Evolutionary conservation across 1,140 invertebrate species (phyloP), one percentile per base, ranked within the genome.

Genomic region (Monochamus saltuarius): DNA sequence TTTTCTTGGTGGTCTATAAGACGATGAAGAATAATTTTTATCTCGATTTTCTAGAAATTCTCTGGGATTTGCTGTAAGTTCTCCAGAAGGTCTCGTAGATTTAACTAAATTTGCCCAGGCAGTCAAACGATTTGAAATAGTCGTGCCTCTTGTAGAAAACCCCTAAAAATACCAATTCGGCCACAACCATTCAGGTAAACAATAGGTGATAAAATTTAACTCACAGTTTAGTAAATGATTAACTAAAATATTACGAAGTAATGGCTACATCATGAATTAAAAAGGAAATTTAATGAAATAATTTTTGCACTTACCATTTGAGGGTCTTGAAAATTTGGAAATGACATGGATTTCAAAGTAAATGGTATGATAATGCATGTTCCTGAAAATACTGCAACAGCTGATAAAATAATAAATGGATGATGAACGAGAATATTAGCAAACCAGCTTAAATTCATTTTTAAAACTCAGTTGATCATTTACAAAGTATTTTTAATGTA

Each of bases 71-170:
- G 85, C 83, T 36, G 86, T 85, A 4, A 94, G 81, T 7, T 80
- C 78, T 40, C 86, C 87, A 43, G 84, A 86, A 43, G 84, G 81
- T 69, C 82, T 82, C 7, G 87, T 87, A 67, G 89, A 86, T 69
- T 91, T 86, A 45, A 89, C 79, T 39, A 95, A 83, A 80, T 94
- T 94, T 70, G 88, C 81, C 89, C 91, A 95, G 17, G 92, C 84
- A 52, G 87, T 88, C 54, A 91, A 76, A 49, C 91, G 82, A 71
- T 90, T 82, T 13, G 90, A 84, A 70, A 95, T 81, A 43, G 81
- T 77, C 9, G 93, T 95, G 13, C 92, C 92, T 66, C 93, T 82
- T n/a, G 92, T 89, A 78, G 95, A 91, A 79, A 96, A 97, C 8
- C 94, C 94, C 74, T 75, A n/a, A 58, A 40, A 35, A 29, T 29